Percentiles rank a stretch among this genome's conserved stretches.
Conservation (phyloP, 2,113 vertebrate species). For the Casuarius casuarius region DNA sequence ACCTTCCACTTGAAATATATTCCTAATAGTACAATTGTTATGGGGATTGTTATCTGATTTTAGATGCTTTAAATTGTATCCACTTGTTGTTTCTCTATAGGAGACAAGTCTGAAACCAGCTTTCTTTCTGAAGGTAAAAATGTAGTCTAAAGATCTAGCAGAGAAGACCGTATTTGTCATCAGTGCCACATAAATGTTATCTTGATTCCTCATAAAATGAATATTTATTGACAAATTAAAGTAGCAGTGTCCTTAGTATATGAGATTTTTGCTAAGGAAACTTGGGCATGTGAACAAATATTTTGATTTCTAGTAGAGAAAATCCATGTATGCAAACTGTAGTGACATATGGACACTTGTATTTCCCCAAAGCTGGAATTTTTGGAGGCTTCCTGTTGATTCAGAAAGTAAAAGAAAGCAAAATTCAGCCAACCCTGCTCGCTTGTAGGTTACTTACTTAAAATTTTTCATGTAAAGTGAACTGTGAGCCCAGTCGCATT, state of each 20-base stretch:
- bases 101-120: accelerated
- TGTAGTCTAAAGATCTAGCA: background rate
- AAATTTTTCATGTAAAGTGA: background rate
- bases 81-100: background rate
- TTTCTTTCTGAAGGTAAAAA: background rate
- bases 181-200: background rate
- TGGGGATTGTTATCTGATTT: background rate
- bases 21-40: background rate
- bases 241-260: background rate
- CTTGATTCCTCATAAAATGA: background rate
- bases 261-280: background rate
- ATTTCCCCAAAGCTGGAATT: background rate
- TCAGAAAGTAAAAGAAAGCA: background rate
- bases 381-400: background rate
- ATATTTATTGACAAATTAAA: background rate
- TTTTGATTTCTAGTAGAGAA: background rate
- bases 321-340: background rate
- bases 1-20: background rate
- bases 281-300: background rate
- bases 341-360: background rate
- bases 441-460: background rate
- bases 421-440: background rate
- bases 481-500: background rate
- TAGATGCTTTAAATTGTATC: background rate
- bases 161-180: background rate